Percentiles rank a stretch among this genome's conserved stretches.
phyloP scores from a whole-genome alignment of 2,113 vertebrate species.

The Pristiophorus japonicus region DNA sequence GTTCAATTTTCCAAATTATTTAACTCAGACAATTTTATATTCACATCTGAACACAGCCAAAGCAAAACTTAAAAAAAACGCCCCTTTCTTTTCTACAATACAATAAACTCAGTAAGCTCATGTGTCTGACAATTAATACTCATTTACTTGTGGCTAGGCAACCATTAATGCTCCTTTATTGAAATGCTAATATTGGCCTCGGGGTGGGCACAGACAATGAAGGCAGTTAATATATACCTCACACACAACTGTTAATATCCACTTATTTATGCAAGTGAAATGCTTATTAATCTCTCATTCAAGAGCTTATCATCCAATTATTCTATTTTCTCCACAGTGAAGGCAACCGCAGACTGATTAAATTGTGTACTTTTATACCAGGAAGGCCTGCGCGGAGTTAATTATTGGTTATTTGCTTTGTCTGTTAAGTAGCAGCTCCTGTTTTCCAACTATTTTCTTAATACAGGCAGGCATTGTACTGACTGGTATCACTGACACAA shows the following conservation, averaged over 20 bases:
- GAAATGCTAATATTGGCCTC: constrained; percentile 16
- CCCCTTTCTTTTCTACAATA: neutral
- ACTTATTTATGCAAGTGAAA: neutral
- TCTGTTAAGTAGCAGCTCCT: neutral
- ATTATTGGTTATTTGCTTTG: neutral
- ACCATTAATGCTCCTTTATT: constrained; percentile 1
- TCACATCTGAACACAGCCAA: neutral
- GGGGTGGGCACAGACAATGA: neutral
- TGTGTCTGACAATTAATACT: neutral
- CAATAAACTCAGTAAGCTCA: neutral
- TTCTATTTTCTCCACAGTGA: neutral
- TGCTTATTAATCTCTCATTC: neutral
- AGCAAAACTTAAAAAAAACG: neutral
- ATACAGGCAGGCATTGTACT: neutral
- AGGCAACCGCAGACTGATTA: neutral
- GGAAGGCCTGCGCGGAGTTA: neutral
- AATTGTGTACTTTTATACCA: neutral
- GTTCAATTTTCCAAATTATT: neutral
- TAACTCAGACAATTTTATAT: neutral
- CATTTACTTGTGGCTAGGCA: neutral
- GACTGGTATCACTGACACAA: neutral
- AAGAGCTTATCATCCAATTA: neutral
- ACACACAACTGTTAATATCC: neutral
- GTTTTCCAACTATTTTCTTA: neutral
- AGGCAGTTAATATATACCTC: neutral